Base-by-base conservation (phyloP, 1,140 invertebrate genomes). In the Drosophila navojoa region DNA sequence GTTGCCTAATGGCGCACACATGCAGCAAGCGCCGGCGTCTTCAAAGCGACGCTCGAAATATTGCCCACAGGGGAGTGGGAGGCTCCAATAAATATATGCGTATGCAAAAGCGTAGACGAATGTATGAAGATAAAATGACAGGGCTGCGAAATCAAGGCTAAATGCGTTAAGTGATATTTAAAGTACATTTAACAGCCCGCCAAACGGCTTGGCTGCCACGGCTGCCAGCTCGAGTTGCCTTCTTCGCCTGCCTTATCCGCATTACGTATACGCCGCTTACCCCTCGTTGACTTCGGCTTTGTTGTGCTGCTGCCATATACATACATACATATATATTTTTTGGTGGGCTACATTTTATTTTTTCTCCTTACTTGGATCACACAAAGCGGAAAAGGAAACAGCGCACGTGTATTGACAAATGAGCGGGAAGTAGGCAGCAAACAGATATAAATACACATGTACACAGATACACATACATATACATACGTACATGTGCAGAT, bases 121-220 rank as follows among this genome's bases (percentile, higher is more conserved):
- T 52, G 27, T 32, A 53, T 32, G 67, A 29, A 86, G 82, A 87
- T 87, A 86, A 87, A 86, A 86, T 76, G 81, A 55, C 61, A 71
- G 40, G 45, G 59, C 40, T 61, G 27, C 52, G 63, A 84, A 84
- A 84, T 87, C 81, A 87, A 87, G 76, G 82, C 63, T 87, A 86
- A 86, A 81, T 69, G 64, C 78, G 81, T 86, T 87, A 86, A 86
- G 82, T 86, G 81, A 86, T 87, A 87, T 86, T 86, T 87, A 86
- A 87, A 86, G 81, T 86, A 86, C 81, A 86, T 85, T 86, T 78
- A 81, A 86, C 78, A 78, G 76, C 70, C 70, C 50, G 27, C 27
- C 50, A 53, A 25, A 40, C 55, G 70, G 49, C 55, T 49, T 9
- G 61, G 38, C 55, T 19, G 13, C 16, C 27, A 1, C 27, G 27